Base-by-base conservation (phyloP, 2,797 vertebrate species). In the Hoplostethus mediterraneus region DNA sequence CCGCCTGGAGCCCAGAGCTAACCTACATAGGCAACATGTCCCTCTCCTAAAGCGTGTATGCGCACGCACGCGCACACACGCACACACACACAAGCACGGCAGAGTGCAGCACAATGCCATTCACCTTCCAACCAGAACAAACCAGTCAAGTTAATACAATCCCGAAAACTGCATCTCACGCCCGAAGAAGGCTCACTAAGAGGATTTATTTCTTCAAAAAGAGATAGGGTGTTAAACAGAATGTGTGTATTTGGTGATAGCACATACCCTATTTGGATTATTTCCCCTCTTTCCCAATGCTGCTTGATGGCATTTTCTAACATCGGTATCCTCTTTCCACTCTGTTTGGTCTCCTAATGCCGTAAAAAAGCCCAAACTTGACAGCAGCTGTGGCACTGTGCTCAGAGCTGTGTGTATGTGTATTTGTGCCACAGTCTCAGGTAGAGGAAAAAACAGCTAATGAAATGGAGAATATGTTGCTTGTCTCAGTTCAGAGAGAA, bases 181-280 rank as follows among this genome's bases (percentile, higher is more conserved):
- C 81, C 81, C 89, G 81, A 87, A 87, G 80, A 84, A 71, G 85
- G 71, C 77, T 90, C 80, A 63, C 82, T 89, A 93, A 94, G 91
- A 91, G 90, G 92, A 93, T 93, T 94, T 93, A 91, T 86, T 90
- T 87, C 88, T 82, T 83, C 81, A 87, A 72, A 88, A 85, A 83
- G 80, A 85, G 83, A 89, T 85, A 87, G 80, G 79, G 77, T 79
- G 72, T 87, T 85, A 86, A 89, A 88, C 87, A 75, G 81, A 82
- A 75, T 80, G 80, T 81, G 84, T 84, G 83, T 83, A 65, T 87
- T 79, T 89, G 80, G 74, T 60, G 88, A 90, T 87, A 89, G 89
- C 64, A 82, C 82, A 87, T 83, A 88, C 79, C 82, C 85, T 81
- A 85, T 90, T 90, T 89, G 90, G 91, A 92, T 92, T 92, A 91